These are phyloP conservation scores for Babylonia areolata DNA, from an alignment of 1,140 invertebrate species.

Conservation along the genomic window DNA sequence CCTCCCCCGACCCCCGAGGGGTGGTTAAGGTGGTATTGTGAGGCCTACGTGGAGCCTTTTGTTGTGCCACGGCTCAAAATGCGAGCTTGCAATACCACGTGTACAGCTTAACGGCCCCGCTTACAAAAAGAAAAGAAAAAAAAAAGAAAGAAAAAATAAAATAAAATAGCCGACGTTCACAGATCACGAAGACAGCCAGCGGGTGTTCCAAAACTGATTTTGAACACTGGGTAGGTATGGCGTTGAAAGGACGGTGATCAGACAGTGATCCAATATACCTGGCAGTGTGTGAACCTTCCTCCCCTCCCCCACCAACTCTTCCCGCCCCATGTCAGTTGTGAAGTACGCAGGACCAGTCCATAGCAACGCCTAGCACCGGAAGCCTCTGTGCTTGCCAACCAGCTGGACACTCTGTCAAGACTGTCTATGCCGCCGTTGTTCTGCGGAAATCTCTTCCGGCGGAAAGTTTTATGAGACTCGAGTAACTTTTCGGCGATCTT, in stretches of 20 bases:
- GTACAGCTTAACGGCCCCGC: neutral
- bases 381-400: slow-evolving; percentile 17
- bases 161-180: neutral
- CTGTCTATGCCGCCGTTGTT: slow-evolving; percentile 17
- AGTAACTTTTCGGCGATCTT: neutral
- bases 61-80: neutral
- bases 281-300: neutral
- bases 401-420: neutral
- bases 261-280: too few species aligned
- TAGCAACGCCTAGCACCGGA: slow-evolving; percentile 34
- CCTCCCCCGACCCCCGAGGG: neutral
- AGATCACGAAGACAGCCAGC: neutral
- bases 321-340: neutral
- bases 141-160: neutral
- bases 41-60: neutral
- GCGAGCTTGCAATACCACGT: neutral
- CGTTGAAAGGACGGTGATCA: neutral
- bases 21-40: slow-evolving; percentile 3
- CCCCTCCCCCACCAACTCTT: neutral
- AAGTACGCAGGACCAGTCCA: neutral
- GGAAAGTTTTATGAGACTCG: too few species aligned
- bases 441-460: too few species aligned
- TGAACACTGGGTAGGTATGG: neutral
- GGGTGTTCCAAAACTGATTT: neutral
- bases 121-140: neutral